Conservation (phyloP, 2,888 invertebrate genomes). For the Deroplatys truncata region DNA sequence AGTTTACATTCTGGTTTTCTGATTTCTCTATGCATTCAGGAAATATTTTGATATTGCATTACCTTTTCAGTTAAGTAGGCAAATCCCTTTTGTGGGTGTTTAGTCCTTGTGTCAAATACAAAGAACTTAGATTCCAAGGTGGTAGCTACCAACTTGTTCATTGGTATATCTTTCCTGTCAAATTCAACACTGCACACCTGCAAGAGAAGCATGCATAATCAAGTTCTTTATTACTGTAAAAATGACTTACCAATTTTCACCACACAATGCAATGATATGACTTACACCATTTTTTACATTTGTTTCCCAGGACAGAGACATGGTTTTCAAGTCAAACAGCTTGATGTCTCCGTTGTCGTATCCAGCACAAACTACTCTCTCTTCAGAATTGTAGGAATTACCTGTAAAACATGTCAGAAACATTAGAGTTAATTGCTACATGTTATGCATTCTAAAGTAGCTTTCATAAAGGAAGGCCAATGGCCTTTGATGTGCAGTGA, state of each 20-base stretch:
- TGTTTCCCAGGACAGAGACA: slow-evolving; percentile 84
- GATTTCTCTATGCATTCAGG: too few relatives aligned
- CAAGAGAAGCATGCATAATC: background rate
- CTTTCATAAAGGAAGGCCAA: too few relatives aligned
- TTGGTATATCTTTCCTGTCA: slow-evolving; percentile 86
- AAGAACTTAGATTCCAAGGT: slow-evolving; percentile 88
- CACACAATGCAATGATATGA: slow-evolving; percentile 34
- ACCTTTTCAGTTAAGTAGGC: slow-evolving; percentile 58
- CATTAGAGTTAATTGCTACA: too few relatives aligned
- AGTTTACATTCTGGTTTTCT: too few relatives aligned
- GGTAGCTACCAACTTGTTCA: slow-evolving; percentile 91
- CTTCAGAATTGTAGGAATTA: slow-evolving; percentile 81
- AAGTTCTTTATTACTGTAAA: too few relatives aligned
- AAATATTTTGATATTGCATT: slow-evolving; percentile 17
- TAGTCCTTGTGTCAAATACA: slow-evolving; percentile 83
- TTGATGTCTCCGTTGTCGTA: slow-evolving; percentile 97
- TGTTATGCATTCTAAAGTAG: too few relatives aligned
- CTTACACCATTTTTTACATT: slow-evolving; percentile 85
- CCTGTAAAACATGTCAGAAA: slow-evolving; percentile 43
- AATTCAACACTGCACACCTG: slow-evolving; percentile 81
- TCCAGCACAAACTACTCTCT: slow-evolving; percentile 83
- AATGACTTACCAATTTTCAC: too few relatives aligned
- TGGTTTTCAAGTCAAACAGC: slow-evolving; percentile 82
- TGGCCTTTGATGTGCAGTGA: too few relatives aligned
- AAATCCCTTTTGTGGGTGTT: slow-evolving; percentile 83